Conservation (phyloP, 1,140 invertebrate species). For the Drosophila virilis region DNA sequence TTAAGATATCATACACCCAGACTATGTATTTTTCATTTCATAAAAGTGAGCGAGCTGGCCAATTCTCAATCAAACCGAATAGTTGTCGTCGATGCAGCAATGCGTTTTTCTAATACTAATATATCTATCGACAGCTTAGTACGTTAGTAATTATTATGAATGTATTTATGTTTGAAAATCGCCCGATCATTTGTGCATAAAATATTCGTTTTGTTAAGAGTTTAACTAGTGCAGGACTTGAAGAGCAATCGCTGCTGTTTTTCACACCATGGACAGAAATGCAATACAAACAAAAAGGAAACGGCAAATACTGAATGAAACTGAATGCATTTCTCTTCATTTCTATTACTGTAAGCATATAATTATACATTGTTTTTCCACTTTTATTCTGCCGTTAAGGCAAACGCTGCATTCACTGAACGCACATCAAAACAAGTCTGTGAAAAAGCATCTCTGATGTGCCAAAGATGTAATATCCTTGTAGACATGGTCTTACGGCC, state of each 20-base stretch:
- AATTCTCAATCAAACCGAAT: too few relatives aligned
- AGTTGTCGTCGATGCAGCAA: too few relatives aligned
- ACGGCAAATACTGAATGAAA: conserved; percentile 2
- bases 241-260: neutral
- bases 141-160: neutral
- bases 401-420: too few relatives aligned
- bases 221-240: conserved; percentile 4
- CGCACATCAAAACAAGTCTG: too few relatives aligned
- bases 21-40: neutral
- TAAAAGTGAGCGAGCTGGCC: neutral
- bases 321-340: neutral
- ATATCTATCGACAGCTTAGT: neutral
- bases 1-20: neutral
- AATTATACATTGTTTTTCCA: neutral
- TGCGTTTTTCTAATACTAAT: too few relatives aligned
- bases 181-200: conserved; percentile 14
- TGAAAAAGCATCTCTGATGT: too few relatives aligned
- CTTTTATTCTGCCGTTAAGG: too few relatives aligned
- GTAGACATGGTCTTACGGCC: too few relatives aligned
- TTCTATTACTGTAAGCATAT: conserved; percentile 6
- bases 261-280: conserved; percentile 12
- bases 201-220: conserved; percentile 14
- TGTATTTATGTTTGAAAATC: conserved; percentile 17
- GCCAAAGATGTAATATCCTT: too few relatives aligned
- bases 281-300: conserved; percentile 14